Conservation (phyloP, 2,113 vertebrate species). For the Spheniscus mendiculus region DNA sequence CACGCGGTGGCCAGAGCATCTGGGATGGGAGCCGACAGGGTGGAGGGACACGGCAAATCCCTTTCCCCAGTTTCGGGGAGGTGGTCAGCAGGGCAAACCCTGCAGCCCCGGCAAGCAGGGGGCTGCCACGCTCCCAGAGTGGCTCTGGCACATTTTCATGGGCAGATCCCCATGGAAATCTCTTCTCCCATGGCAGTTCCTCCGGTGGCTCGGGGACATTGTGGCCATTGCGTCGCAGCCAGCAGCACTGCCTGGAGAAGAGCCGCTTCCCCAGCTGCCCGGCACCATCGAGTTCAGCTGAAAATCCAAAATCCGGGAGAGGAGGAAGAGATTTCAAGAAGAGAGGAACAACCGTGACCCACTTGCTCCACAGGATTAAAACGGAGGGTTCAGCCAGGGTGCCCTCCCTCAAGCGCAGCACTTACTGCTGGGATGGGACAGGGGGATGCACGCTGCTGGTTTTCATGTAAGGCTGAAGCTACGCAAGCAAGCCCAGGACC, state of each 20-base stretch:
- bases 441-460: rapidly evolving
- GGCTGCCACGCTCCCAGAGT: background rate
- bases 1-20: rapidly evolving
- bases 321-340: background rate
- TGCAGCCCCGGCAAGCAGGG: rapidly evolving
- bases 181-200: background rate
- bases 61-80: background rate
- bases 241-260: background rate
- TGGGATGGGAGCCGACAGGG: rapidly evolving
- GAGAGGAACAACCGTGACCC: background rate
- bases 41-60: background rate
- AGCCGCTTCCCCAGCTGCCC: background rate
- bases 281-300: rapidly evolving
- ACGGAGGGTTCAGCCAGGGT: rapidly evolving
- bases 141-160: background rate
- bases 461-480: rapidly evolving
- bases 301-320: background rate
- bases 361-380: rapidly evolving
- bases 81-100: background rate
- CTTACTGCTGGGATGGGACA: background rate
- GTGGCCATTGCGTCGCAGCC: rapidly evolving
- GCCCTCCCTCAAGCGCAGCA: too few species aligned
- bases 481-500: background rate
- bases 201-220: rapidly evolving
- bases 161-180: background rate